These are phyloP conservation scores for Novumbra hubbsi DNA, from an alignment of 2,797 vertebrate genomes.

Conservation along the genomic window DNA sequence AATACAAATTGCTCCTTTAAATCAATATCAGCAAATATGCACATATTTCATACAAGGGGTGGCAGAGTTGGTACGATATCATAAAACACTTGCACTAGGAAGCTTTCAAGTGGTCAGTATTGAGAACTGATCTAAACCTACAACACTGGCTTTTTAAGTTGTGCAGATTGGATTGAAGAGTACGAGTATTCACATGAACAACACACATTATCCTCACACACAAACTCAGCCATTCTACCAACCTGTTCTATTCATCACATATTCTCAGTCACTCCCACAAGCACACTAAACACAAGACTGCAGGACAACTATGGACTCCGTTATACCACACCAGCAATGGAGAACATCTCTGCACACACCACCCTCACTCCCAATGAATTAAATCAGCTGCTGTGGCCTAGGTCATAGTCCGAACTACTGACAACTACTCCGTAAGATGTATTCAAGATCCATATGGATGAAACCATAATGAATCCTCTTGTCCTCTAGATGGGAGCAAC, in stretches of 20 bases:
- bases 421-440: background rate
- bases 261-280: background rate
- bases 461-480: background rate
- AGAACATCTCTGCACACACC: background rate
- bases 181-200: constrained; percentile 12
- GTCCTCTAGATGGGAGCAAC: background rate
- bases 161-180: constrained; percentile 29
- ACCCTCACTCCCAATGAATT: background rate
- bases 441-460: background rate
- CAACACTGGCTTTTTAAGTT: constrained; percentile 55
- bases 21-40: constrained; percentile 28
- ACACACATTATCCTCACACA: constrained; percentile 22
- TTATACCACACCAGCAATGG: background rate
- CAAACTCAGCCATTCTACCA: background rate
- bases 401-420: background rate
- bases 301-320: background rate
- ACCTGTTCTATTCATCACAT: background rate
- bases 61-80: constrained; percentile 40
- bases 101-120: constrained; percentile 55
- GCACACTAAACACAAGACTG: constrained; percentile 1
- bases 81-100: constrained; percentile 60
- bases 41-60: constrained; percentile 35
- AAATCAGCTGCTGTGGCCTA: background rate
- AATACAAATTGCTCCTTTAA: background rate
- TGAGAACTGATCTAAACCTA: constrained; percentile 50